Evolutionary conservation across 2,113 vertebrate species (phyloP).

Genomic region (Machaerirhynchus nigripectus): DNA sequence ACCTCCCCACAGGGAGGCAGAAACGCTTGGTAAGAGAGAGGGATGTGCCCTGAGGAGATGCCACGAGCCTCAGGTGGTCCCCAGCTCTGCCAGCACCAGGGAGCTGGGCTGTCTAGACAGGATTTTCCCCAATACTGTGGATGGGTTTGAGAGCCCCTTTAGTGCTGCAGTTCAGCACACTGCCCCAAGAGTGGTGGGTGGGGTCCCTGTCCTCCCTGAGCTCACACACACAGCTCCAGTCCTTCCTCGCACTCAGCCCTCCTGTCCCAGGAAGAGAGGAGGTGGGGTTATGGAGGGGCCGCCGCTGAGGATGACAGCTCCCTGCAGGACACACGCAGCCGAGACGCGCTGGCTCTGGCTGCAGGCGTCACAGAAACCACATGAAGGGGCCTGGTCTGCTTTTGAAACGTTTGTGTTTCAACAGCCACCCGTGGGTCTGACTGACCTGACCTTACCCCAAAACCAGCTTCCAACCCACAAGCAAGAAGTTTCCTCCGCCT

Average conservation of each 20-base stretch:
- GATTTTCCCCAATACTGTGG: neutral
- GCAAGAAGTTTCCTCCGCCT: neutral
- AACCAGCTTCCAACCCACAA: neutral
- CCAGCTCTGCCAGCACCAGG: neutral
- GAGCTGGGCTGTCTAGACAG: neutral
- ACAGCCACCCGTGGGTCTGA: neutral
- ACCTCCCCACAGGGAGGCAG: neutral
- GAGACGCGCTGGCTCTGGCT: neutral
- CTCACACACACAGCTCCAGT: neutral
- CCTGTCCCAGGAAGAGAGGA: neutral
- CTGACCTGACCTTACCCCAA: neutral
- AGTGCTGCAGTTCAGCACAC: neutral
- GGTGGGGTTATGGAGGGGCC: neutral
- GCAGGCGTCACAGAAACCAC: neutral
- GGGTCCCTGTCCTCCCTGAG: neutral
- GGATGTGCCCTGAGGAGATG: neutral
- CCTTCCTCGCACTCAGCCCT: neutral
- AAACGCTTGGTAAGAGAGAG: neutral
- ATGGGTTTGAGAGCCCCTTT: neutral
- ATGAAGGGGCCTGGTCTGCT: neutral
- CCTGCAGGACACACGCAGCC: neutral
- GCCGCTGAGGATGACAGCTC: neutral
- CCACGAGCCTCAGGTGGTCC: neutral
- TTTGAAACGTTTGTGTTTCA: constrained; percentile 1
- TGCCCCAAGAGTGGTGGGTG: rapidly evolving